These are phyloP conservation scores for Tychaedon coryphoeus DNA, from an alignment of 2,113 vertebrate genomes.

Conservation along the genomic window DNA sequence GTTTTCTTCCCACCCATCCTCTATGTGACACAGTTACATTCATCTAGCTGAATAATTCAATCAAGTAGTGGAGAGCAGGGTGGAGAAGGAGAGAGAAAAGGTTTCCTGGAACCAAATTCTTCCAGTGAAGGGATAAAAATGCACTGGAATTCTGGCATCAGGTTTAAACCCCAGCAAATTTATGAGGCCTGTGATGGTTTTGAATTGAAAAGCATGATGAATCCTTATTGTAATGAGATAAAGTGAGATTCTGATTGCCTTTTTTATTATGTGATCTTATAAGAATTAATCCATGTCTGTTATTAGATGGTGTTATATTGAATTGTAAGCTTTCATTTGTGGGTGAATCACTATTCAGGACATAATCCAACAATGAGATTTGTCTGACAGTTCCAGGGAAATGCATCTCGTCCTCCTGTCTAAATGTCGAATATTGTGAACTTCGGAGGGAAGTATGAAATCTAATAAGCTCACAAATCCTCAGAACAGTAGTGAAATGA, in stretches of 20 bases:
- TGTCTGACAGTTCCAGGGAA: conserved; percentile 49
- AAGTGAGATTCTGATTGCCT: conserved; percentile 30
- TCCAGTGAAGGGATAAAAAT: neutral
- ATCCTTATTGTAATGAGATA: neutral
- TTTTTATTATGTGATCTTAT: conserved; percentile 15
- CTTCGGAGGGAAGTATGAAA: conserved; percentile 42
- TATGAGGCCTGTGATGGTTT: neutral
- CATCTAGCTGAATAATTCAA: neutral
- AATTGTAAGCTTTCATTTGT: conserved; percentile 35
- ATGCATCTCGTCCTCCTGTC: conserved; percentile 32
- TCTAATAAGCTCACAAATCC: conserved; percentile 40
- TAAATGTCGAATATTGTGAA: conserved; percentile 60
- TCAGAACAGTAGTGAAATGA: conserved; percentile 34
- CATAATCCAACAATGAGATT: conserved; percentile 44
- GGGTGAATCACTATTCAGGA: conserved; percentile 43
- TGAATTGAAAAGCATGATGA: conserved; percentile 15
- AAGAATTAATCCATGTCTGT: conserved; percentile 5
- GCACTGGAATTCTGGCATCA: neutral
- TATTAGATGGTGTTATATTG: conserved; percentile 15
- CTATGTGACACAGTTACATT: neutral
- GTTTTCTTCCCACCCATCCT: neutral
- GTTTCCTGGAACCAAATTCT: neutral
- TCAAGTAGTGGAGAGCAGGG: neutral
- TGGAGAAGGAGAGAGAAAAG: neutral
- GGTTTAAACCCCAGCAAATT: neutral